Percentiles rank a stretch among this genome's conserved stretches.
Conservation (phyloP, 1,140 invertebrate species). For the Brachystomella parvula region DNA sequence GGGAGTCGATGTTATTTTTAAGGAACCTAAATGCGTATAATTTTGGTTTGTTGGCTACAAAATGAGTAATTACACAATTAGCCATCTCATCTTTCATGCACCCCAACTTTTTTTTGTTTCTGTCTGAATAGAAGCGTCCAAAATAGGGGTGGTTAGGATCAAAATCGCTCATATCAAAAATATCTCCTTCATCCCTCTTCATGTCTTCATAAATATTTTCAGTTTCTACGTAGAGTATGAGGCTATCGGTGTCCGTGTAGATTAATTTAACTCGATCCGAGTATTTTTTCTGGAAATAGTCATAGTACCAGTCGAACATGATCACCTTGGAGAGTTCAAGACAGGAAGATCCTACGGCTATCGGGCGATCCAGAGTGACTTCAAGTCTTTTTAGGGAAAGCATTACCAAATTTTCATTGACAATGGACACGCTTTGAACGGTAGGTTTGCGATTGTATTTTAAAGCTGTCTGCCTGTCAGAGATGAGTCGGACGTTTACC, state of each 20-base stretch:
- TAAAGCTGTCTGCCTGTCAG: neutral
- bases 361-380: slow-evolving; percentile 43
- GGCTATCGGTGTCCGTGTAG: slow-evolving; percentile 18
- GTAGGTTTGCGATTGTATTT: slow-evolving; percentile 38
- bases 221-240: slow-evolving; percentile 4
- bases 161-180: slow-evolving; percentile 1
- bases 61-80: neutral
- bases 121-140: neutral
- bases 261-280: neutral
- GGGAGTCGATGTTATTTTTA: neutral
- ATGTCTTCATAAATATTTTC: slow-evolving; percentile 21
- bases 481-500: slow-evolving; percentile 37
- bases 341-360: slow-evolving; percentile 43
- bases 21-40: neutral
- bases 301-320: slow-evolving; percentile 37
- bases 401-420: slow-evolving; percentile 42
- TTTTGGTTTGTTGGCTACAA: neutral
- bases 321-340: slow-evolving; percentile 43
- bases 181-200: neutral
- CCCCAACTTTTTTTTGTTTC: neutral
- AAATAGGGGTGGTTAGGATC: neutral
- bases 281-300: neutral
- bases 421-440: slow-evolving; percentile 40
- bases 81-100: neutral
- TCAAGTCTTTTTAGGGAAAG: slow-evolving; percentile 41